Evolutionary conservation across 2,888 invertebrate species (phyloP).

Genomic region (Adela reaumurella): DNA sequence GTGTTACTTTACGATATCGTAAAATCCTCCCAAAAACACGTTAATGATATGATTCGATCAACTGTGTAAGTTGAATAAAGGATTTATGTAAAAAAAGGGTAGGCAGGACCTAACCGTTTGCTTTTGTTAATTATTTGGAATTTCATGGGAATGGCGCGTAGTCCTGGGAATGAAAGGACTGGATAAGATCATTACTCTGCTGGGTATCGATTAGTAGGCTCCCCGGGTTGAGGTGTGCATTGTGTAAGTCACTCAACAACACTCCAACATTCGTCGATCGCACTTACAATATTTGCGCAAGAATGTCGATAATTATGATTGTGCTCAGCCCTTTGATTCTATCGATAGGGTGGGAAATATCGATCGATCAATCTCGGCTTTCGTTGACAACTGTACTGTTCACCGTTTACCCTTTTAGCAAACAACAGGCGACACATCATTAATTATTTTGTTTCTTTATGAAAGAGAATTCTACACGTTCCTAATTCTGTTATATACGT

Average conservation of each 20-base stretch:
- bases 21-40: too few species aligned
- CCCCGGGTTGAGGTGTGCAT: constrained; percentile 6
- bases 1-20: too few species aligned
- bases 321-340: background rate
- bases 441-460: too few species aligned
- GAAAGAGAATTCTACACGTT: too few species aligned
- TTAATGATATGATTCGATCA: background rate
- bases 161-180: constrained; percentile 21
- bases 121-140: constrained; percentile 25
- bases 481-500: too few species aligned
- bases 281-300: too few species aligned
- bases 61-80: too few species aligned
- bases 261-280: too few species aligned
- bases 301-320: background rate
- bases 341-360: background rate
- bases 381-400: background rate
- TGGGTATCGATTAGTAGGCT: constrained; percentile 21
- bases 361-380: background rate
- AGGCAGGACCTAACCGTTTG: constrained; percentile 32
- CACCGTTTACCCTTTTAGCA: background rate
- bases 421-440: background rate
- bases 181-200: constrained; percentile 48
- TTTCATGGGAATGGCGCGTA: constrained; percentile 23
- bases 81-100: constrained; percentile 2
- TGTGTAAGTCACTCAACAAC: background rate